A percentile compares a stretch with the other conserved stretches of the same genome.
Evolutionary conservation across 1,140 invertebrate species (phyloP).

Genomic region (Drosophila quadrilineata): DNA sequence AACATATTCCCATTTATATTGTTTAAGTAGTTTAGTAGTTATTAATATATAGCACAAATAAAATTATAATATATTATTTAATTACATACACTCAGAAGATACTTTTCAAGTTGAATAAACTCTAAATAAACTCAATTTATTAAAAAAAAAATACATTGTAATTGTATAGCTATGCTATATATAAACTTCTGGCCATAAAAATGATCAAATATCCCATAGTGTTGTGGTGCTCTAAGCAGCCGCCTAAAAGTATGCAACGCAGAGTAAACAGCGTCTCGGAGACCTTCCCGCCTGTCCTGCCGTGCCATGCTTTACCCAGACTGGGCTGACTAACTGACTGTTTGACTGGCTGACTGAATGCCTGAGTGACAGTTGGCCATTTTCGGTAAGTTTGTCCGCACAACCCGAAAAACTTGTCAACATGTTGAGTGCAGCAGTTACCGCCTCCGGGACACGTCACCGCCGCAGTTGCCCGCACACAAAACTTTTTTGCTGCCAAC

Average conservation of each 20-base stretch:
- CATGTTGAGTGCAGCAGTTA: conserved; percentile 69
- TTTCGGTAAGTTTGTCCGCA: conserved; percentile 43
- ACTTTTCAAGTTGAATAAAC: too few relatives aligned
- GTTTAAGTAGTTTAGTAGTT: too few relatives aligned
- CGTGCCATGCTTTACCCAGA: neutral
- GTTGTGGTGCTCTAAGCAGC: too few relatives aligned
- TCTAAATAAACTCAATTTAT: too few relatives aligned
- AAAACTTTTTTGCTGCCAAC: conserved; percentile 31
- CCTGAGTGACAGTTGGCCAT: conserved; percentile 44
- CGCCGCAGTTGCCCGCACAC: conserved; percentile 6
- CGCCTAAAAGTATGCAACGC: conserved; percentile 64
- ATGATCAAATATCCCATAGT: too few relatives aligned
- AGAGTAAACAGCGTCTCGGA: conserved; percentile 34
- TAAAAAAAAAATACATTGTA: too few relatives aligned
- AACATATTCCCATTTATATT: too few relatives aligned
- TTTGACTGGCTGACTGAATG: conserved; percentile 16
- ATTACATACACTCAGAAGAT: too few relatives aligned
- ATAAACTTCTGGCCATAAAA: too few relatives aligned
- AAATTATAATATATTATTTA: too few relatives aligned
- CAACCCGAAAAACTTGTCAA: conserved; percentile 66
- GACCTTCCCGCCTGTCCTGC: neutral
- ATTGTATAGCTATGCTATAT: too few relatives aligned
- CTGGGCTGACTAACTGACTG: conserved; percentile 22
- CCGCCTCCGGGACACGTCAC: conserved; percentile 19
- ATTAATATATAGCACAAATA: too few relatives aligned